Percentiles rank a stretch among this genome's conserved stretches.
These are phyloP conservation scores for Thunnus thynnus DNA, from an alignment of 2,113 vertebrate genomes.

Conservation along the genomic window DNA sequence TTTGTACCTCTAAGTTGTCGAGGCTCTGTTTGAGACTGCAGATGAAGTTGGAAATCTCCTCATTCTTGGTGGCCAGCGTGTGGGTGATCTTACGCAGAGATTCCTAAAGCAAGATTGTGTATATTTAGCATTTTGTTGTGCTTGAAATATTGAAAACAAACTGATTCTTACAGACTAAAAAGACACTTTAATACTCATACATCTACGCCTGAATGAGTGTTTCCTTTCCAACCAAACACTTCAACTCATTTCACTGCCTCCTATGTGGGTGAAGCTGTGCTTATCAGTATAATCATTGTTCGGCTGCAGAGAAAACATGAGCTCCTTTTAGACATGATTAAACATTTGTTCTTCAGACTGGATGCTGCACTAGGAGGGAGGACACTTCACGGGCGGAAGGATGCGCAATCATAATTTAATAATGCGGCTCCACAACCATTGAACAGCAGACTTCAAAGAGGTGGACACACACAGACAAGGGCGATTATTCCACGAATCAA, in stretches of 20 bases:
- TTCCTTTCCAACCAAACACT: background rate
- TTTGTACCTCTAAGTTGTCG: slow-evolving; percentile 90
- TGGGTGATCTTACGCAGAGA: slow-evolving; percentile 92
- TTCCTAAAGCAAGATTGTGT: slow-evolving; percentile 81
- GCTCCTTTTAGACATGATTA: slow-evolving; percentile 26
- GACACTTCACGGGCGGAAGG: slow-evolving; percentile 70
- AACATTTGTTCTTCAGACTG: background rate
- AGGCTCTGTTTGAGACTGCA: slow-evolving; percentile 93
- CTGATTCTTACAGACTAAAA: background rate
- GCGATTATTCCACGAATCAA: background rate
- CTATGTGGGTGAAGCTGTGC: background rate
- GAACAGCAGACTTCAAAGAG: slow-evolving; percentile 36
- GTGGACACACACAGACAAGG: background rate
- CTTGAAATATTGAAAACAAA: background rate
- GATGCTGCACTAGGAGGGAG: slow-evolving; percentile 34
- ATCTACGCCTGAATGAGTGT: background rate
- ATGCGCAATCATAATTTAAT: slow-evolving; percentile 81
- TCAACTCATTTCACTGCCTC: background rate
- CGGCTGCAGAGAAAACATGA: slow-evolving; percentile 14
- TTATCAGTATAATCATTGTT: slow-evolving; percentile 20
- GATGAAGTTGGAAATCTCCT: slow-evolving; percentile 95
- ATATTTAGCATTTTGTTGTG: background rate
- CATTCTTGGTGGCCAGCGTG: slow-evolving; percentile 93
- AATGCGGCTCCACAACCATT: slow-evolving; percentile 49
- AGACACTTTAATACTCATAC: too few relatives aligned